Percentiles rank a stretch among this genome's conserved stretches.
phyloP scores from a whole-genome alignment of 2,888 invertebrate species.

The Pseudolycoriella hygida region DNA sequence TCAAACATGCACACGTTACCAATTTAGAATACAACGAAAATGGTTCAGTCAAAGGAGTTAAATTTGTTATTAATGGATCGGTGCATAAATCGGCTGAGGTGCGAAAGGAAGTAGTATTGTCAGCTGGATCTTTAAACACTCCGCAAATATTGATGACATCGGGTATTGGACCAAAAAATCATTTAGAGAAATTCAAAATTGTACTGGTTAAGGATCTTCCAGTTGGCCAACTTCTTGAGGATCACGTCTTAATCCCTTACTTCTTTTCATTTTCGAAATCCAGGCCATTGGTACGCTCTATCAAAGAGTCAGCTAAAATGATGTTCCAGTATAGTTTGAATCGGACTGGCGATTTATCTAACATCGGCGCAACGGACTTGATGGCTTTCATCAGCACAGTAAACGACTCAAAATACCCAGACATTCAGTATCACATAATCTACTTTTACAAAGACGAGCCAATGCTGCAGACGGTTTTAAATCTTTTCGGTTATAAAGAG shows the following conservation, averaged over 20 bases:
- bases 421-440: constrained; percentile 29
- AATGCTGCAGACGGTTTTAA: constrained; percentile 9
- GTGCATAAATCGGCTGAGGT: constrained; percentile 18
- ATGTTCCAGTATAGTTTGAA: constrained; percentile 28
- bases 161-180: constrained; percentile 48
- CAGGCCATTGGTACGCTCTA: constrained; percentile 16
- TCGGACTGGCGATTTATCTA: constrained; percentile 29
- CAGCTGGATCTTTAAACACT: constrained; percentile 35
- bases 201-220: constrained; percentile 38
- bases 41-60: constrained; percentile 15
- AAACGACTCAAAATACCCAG: constrained; percentile 28
- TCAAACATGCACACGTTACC: constrained; percentile 33
- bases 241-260: constrained; percentile 35
- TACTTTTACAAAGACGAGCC: constrained; percentile 16
- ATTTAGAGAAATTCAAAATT: constrained; percentile 35
- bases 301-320: constrained; percentile 19
- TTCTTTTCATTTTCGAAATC: constrained; percentile 20
- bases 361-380: constrained; percentile 29
- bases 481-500: constrained; percentile 20
- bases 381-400: constrained; percentile 33
- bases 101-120: constrained; percentile 32
- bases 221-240: constrained; percentile 52
- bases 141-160: constrained; percentile 66
- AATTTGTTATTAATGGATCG: not conserved
- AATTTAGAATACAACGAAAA: constrained; percentile 31